phyloP scores from a whole-genome alignment of 2,888 invertebrate species.

The Myopa testacea region DNA sequence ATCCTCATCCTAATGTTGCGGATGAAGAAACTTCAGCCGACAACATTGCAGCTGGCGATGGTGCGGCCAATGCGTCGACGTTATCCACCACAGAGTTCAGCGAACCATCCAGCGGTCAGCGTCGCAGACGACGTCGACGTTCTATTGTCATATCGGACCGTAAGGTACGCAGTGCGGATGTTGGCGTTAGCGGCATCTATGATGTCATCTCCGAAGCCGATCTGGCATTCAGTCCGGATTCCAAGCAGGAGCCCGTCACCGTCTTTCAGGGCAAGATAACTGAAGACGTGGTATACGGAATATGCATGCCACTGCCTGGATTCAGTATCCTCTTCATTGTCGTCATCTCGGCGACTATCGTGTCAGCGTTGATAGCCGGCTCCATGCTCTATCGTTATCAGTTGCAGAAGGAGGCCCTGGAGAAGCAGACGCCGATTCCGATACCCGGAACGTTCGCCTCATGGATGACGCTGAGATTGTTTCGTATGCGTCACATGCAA shows the following conservation, averaged over 20 bases:
- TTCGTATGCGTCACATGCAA: slow-evolving; percentile 70
- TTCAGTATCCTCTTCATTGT: slow-evolving; percentile 90
- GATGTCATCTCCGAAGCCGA: slow-evolving; percentile 94
- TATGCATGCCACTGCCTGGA: slow-evolving; percentile 89
- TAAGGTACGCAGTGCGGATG: slow-evolving; percentile 84
- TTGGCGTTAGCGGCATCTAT: slow-evolving; percentile 89
- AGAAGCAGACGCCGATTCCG: slow-evolving; percentile 71
- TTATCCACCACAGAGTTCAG: background rate
- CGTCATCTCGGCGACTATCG: slow-evolving; percentile 87
- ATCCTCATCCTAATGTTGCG: slow-evolving; percentile 56
- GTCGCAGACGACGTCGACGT: slow-evolving; percentile 72
- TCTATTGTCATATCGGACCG: slow-evolving; percentile 77
- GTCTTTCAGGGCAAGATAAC: slow-evolving; percentile 89
- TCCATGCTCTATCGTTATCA: slow-evolving; percentile 83
- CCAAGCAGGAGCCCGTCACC: slow-evolving; percentile 83
- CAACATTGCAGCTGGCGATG: slow-evolving; percentile 24
- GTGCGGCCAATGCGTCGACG: background rate
- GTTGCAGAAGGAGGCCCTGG: slow-evolving; percentile 77
- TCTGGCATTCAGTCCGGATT: slow-evolving; percentile 87
- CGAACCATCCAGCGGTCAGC: background rate
- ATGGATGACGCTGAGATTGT: slow-evolving; percentile 78
- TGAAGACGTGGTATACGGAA: slow-evolving; percentile 91
- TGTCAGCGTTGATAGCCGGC: slow-evolving; percentile 88
- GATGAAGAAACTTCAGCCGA: slow-evolving; percentile 41
- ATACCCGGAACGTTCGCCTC: slow-evolving; percentile 76